Conservation (phyloP, 2,113 vertebrate species). For the Melanerpes formicivorus region DNA sequence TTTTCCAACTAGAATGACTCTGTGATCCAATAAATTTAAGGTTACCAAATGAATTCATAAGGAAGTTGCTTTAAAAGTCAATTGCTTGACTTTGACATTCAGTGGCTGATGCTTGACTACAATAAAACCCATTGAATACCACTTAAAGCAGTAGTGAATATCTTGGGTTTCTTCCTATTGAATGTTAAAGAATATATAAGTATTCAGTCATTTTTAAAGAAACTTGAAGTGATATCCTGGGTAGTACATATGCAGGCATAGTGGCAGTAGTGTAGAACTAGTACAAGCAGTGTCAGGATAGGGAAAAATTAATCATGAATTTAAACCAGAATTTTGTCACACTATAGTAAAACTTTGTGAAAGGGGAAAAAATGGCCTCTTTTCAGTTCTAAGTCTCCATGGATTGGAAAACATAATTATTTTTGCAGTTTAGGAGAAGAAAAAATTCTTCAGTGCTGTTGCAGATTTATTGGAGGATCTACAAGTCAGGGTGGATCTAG, state of each 20-base stretch:
- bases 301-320: background rate
- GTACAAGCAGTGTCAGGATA: background rate
- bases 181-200: background rate
- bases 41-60: conserved; percentile 23
- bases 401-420: background rate
- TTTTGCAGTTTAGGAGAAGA: background rate
- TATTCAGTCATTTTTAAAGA: background rate
- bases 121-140: background rate
- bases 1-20: no score
- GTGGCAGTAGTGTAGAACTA: no score
- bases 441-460: background rate
- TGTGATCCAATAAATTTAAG: background rate
- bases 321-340: background rate
- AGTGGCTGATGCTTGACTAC: background rate
- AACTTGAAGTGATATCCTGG: background rate
- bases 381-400: background rate
- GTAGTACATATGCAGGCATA: no score
- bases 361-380: background rate
- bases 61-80: background rate
- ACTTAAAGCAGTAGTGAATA: background rate
- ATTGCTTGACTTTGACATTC: no score
- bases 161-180: conserved; percentile 8
- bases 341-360: background rate
- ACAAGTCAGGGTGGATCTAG: background rate
- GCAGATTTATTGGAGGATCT: background rate